phyloP scores from a whole-genome alignment of 2,113 vertebrate genomes.

The Triplophysa siluroides region DNA sequence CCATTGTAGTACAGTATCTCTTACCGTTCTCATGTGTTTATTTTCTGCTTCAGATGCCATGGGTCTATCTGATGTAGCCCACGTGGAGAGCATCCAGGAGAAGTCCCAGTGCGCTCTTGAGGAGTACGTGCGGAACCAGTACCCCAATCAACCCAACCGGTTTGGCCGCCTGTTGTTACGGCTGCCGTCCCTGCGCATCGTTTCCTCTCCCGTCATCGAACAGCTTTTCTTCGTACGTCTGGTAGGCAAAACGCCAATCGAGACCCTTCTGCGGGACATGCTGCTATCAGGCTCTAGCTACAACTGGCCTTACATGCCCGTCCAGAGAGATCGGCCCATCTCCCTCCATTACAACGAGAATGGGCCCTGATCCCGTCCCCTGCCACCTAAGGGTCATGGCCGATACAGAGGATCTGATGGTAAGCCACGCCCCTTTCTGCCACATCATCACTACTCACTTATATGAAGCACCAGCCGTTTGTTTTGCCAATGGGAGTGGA shows the following conservation, averaged over 20 bases:
- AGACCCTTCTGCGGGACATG: constrained; percentile 87
- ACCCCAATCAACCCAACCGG: constrained; percentile 83
- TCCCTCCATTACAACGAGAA: constrained; percentile 80
- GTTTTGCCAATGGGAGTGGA: constrained; percentile 33
- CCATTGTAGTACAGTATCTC: background rate
- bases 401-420: constrained; percentile 39
- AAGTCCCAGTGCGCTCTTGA: constrained; percentile 86
- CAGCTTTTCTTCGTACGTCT: constrained; percentile 87
- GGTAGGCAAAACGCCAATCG: constrained; percentile 88
- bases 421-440: constrained; percentile 31
- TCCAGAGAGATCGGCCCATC: constrained; percentile 78
- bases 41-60: constrained; percentile 73
- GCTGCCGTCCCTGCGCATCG: constrained; percentile 82
- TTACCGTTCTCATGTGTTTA: constrained; percentile 11
- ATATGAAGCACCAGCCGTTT: constrained; percentile 37
- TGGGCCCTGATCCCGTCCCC: constrained; percentile 69
- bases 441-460: constrained; percentile 51
- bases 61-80: constrained; percentile 81
- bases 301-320: constrained; percentile 85
- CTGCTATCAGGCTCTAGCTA: constrained; percentile 84
- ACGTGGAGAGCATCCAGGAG: constrained; percentile 86
- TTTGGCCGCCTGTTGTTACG: constrained; percentile 85
- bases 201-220: constrained; percentile 85
- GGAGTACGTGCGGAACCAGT: constrained; percentile 84
- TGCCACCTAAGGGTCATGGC: constrained; percentile 28